Evolutionary conservation across 2,113 vertebrate genomes (phyloP).

Genomic region (Ariopsis seemanni): DNA sequence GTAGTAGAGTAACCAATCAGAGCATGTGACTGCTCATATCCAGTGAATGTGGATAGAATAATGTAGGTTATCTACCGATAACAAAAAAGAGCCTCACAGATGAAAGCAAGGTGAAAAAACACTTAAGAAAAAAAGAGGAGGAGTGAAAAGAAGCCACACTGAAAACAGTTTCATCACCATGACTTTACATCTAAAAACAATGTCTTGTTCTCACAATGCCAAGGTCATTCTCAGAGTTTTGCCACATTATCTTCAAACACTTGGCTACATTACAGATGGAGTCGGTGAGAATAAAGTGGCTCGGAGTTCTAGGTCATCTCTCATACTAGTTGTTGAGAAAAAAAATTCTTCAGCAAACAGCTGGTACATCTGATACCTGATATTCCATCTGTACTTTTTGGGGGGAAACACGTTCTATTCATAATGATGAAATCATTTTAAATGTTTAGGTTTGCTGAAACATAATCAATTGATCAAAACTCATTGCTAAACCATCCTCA

Average conservation of each 20-base stretch:
- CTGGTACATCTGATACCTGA: not conserved
- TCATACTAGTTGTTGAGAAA: not conserved
- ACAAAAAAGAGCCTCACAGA: not conserved
- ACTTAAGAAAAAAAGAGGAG: not conserved
- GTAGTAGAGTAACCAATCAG: too few species aligned
- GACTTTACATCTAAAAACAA: slow-evolving; percentile 3
- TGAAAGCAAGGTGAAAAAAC: not conserved
- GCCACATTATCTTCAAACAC: slow-evolving; percentile 31
- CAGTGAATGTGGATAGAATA: too few species aligned
- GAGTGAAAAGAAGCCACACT: not conserved
- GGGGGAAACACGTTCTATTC: not conserved
- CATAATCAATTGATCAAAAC: not conserved
- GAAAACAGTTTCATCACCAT: slow-evolving; percentile 12
- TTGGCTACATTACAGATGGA: not conserved
- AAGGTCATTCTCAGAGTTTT: slow-evolving; percentile 31
- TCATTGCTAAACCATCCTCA: not conserved
- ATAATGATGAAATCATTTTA: not conserved
- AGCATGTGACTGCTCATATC: too few species aligned
- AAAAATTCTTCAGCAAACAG: not conserved
- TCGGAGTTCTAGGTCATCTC: not conserved
- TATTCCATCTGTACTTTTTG: not conserved
- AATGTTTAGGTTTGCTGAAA: not conserved
- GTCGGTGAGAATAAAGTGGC: slow-evolving; percentile 1
- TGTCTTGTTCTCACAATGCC: not conserved
- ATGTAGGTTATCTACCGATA: not conserved